phyloP scores from a whole-genome alignment of 2,797 vertebrate genomes.

The Silurus lanzhouensis region DNA sequence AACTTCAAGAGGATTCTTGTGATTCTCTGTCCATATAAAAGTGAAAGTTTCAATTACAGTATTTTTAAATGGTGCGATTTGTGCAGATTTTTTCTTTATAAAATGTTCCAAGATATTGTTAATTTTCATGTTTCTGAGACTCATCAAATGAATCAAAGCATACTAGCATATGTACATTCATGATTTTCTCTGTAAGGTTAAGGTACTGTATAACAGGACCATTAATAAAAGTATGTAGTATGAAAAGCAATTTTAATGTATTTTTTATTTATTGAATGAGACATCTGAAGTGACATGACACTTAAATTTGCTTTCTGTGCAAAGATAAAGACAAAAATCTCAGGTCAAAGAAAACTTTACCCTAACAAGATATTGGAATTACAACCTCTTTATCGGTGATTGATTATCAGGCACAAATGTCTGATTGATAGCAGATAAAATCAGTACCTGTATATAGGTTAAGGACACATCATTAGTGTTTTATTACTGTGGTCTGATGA shows the following conservation, averaged over 20 bases:
- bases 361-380: conserved; percentile 7
- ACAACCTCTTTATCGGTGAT: background rate
- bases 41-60: background rate
- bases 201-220: background rate
- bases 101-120: background rate
- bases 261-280: background rate
- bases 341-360: conserved; percentile 8
- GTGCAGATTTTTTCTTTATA: background rate
- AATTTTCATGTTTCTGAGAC: background rate
- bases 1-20: conserved; percentile 29
- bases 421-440: conserved; percentile 22
- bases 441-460: background rate
- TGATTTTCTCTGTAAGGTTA: background rate
- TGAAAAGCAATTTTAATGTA: background rate
- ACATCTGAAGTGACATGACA: background rate
- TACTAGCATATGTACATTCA: background rate
- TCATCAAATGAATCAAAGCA: background rate
- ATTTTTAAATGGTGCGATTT: background rate
- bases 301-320: background rate
- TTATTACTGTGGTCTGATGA: conserved; percentile 10
- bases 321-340: background rate
- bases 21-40: conserved; percentile 2
- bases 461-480: conserved; percentile 13
- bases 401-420: conserved; percentile 20
- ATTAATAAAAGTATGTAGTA: background rate